Percentiles rank a stretch among this genome's conserved stretches.
Evolutionary conservation across 2,113 vertebrate species (phyloP).

Genomic region (Ailuropoda melanoleuca): DNA sequence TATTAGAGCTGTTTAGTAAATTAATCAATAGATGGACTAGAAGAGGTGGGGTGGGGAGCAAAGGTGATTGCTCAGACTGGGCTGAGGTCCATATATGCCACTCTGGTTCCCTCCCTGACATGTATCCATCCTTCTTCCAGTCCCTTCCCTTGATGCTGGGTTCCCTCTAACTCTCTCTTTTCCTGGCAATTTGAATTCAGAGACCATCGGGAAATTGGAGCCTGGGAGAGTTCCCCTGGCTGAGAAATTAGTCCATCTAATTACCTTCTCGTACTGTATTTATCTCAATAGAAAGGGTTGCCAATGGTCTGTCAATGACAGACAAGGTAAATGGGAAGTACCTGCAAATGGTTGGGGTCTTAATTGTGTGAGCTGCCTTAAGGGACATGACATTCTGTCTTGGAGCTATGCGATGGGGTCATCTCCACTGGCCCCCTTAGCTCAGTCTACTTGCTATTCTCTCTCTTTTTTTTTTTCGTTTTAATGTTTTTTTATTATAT

Average conservation of each 20-base stretch:
- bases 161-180: neutral
- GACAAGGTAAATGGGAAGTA: slow-evolving; percentile 59
- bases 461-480: too few species aligned
- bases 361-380: neutral
- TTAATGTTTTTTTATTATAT: too few species aligned
- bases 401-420: neutral
- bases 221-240: slow-evolving; percentile 56
- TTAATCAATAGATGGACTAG: neutral
- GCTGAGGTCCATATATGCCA: neutral
- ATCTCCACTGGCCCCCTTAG: neutral
- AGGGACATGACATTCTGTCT: neutral
- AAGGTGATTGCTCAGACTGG: neutral
- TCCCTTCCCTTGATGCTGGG: neutral
- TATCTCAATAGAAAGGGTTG: slow-evolving; percentile 77
- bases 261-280: slow-evolving; percentile 75
- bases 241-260: slow-evolving; percentile 77
- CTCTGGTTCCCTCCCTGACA: neutral
- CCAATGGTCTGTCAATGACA: slow-evolving; percentile 66
- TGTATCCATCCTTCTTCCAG: neutral
- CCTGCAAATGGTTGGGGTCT: neutral
- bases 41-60: neutral
- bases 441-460: neutral
- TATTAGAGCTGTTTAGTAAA: neutral
- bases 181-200: neutral
- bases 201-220: slow-evolving; percentile 25